Evolutionary conservation across 2,797 vertebrate genomes (phyloP).

Genomic region (Poecilia picta): DNA sequence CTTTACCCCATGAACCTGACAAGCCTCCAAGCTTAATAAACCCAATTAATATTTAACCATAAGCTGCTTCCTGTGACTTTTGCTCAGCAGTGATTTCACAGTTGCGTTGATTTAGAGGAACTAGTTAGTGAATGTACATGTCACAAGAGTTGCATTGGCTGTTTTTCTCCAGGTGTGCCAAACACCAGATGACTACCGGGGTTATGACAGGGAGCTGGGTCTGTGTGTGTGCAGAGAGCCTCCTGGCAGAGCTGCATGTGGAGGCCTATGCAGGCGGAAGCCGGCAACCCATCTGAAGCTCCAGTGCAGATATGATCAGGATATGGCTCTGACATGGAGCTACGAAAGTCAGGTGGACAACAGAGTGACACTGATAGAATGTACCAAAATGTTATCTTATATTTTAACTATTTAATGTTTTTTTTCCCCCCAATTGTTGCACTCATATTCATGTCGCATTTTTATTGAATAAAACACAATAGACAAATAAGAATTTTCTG

Average conservation of each 20-base stretch:
- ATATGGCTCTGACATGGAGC: constrained; percentile 78
- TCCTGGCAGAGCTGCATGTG: constrained; percentile 71
- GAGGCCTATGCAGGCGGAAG: constrained; percentile 71
- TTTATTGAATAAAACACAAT: constrained; percentile 9
- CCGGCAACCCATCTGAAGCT: constrained; percentile 69
- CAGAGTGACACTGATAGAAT: not conserved
- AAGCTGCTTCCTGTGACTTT: constrained; percentile 27
- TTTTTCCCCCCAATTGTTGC: not conserved
- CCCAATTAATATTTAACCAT: constrained; percentile 56
- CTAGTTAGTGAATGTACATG: not conserved
- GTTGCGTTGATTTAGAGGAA: constrained; percentile 1
- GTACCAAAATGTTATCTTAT: not conserved
- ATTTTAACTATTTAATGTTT: not conserved
- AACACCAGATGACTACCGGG: constrained; percentile 76
- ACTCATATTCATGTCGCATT: not conserved
- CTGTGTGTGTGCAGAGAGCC: constrained; percentile 85
- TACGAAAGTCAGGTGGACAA: constrained; percentile 61
- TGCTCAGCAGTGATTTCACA: not conserved
- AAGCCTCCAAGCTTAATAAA: constrained; percentile 42
- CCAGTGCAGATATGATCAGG: constrained; percentile 60
- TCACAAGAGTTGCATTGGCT: constrained; percentile 1
- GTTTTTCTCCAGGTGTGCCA: constrained; percentile 83
- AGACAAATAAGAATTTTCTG: constrained; percentile 6
- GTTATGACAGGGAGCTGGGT: constrained; percentile 85
- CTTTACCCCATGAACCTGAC: constrained; percentile 49